Conservation (phyloP, 2,888 invertebrate genomes). For the Orthosia incerta region DNA sequence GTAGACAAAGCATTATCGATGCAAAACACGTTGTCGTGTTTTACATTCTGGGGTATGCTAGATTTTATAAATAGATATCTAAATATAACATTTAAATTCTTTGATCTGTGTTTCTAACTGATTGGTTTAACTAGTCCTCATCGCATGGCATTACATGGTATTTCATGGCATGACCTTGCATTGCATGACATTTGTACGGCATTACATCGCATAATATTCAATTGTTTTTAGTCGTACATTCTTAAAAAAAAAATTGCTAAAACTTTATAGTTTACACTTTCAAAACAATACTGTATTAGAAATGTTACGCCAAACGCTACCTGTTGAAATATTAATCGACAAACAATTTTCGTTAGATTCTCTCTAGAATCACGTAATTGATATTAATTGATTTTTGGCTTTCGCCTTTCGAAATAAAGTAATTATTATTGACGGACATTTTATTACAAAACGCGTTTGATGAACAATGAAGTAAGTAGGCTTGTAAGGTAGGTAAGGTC, state of each 20-base stretch:
- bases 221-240: neutral
- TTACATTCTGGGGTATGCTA: conserved; percentile 18
- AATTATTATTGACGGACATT: conserved; percentile 24
- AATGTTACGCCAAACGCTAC: conserved; percentile 21
- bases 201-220: neutral
- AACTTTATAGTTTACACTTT: conserved; percentile 21
- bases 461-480: conserved; percentile 24
- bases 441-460: conserved; percentile 20
- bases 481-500: no score
- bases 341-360: conserved; percentile 30
- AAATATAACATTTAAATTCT: conserved; percentile 4
- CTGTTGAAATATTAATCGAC: conserved; percentile 29
- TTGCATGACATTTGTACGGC: neutral
- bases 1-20: conserved; percentile 22
- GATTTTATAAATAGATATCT: conserved; percentile 28
- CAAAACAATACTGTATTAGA: conserved; percentile 21
- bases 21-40: conserved; percentile 13
- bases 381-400: conserved; percentile 41
- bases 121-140: neutral
- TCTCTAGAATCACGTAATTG: conserved; percentile 26
- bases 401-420: conserved; percentile 45
- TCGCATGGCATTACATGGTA: neutral
- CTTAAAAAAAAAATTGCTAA: neutral
- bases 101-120: neutral
- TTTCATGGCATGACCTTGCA: neutral